Evolutionary conservation across 2,888 invertebrate species (phyloP).

Genomic region (Sinelater perroti): DNA sequence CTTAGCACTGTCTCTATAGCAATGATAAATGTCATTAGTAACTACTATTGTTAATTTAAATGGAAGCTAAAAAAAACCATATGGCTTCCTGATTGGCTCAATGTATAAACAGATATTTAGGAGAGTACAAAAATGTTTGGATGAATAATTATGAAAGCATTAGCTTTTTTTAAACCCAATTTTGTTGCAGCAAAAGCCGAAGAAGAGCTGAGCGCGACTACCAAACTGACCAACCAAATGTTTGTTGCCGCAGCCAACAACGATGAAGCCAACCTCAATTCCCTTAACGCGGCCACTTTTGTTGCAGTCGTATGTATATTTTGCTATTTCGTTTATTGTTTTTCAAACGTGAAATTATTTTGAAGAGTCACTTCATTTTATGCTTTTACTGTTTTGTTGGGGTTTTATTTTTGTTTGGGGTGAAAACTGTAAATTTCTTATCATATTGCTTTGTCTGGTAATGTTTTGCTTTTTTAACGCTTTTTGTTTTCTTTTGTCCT

Average conservation of each 20-base stretch:
- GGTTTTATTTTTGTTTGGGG: neutral
- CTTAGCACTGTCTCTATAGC: too few species aligned
- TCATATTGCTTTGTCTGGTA: slow-evolving; percentile 11
- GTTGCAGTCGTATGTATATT: slow-evolving; percentile 75
- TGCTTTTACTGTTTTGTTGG: neutral
- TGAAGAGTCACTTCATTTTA: neutral
- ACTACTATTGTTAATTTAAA: too few species aligned
- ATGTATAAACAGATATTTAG: too few species aligned
- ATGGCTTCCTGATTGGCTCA: too few species aligned
- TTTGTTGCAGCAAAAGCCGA: slow-evolving; percentile 68
- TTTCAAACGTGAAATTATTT: neutral
- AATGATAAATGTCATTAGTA: too few species aligned
- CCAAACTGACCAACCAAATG: slow-evolving; percentile 68
- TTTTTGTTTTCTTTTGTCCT: slow-evolving; percentile 12
- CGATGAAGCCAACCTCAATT: slow-evolving; percentile 59
- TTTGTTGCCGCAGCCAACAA: slow-evolving; percentile 62
- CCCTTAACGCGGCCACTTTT: slow-evolving; percentile 73
- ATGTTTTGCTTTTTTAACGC: slow-evolving; percentile 15
- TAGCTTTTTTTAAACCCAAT: neutral
- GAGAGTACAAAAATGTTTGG: too few species aligned
- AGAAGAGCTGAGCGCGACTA: slow-evolving; percentile 64
- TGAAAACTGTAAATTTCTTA: neutral
- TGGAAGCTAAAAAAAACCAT: too few species aligned
- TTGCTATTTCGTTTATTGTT: slow-evolving; percentile 31
- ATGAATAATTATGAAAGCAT: slow-evolving; percentile 4